phyloP scores from a whole-genome alignment of 92 coral and sea anemone genomes.

The Desmophyllum pertusum region DNA sequence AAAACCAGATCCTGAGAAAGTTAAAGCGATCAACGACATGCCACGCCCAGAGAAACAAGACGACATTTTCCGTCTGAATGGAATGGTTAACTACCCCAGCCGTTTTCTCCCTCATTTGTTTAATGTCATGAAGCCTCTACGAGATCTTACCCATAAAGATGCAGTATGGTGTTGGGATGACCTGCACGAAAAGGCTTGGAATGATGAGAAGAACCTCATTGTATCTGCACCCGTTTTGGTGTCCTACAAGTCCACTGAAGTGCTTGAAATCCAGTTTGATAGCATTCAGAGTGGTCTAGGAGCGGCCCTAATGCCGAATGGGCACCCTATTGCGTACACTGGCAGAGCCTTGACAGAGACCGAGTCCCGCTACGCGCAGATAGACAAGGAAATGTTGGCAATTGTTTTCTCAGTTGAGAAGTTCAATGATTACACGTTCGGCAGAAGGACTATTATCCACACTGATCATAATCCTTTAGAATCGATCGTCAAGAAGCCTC shows the following conservation, averaged over 20 bases:
- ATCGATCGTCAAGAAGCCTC: neutral
- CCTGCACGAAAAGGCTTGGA: slow-evolving; percentile 27
- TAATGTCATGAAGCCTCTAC: slow-evolving; percentile 46
- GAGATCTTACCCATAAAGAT: slow-evolving; percentile 11
- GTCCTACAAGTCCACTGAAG: slow-evolving; percentile 47
- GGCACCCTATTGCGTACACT: slow-evolving; percentile 43
- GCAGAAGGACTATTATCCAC: slow-evolving; percentile 31
- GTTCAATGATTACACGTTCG: slow-evolving; percentile 39
- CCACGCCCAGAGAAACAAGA: slow-evolving; percentile 39
- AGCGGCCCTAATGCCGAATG: slow-evolving; percentile 45
- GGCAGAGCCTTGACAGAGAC: slow-evolving; percentile 38
- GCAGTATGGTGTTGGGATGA: neutral
- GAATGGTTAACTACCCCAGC: slow-evolving; percentile 44
- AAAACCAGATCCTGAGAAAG: slow-evolving; percentile 45
- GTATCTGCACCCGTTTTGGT: slow-evolving; percentile 49
- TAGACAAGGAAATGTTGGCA: slow-evolving; percentile 13
- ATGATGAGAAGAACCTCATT: slow-evolving; percentile 30
- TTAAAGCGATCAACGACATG: slow-evolving; percentile 38
- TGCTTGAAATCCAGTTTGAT: slow-evolving; percentile 60
- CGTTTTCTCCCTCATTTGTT: slow-evolving; percentile 32
- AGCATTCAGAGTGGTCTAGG: slow-evolving; percentile 57
- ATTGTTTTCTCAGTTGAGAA: slow-evolving; percentile 31
- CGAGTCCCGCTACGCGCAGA: slow-evolving; percentile 29
- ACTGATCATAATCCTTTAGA: slow-evolving; percentile 20
- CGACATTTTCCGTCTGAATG: slow-evolving; percentile 23